Evolutionary conservation across 2,113 vertebrate species (phyloP), one percentile per base, ranked within the genome.

Genomic region (Bagarius yarrelli): DNA sequence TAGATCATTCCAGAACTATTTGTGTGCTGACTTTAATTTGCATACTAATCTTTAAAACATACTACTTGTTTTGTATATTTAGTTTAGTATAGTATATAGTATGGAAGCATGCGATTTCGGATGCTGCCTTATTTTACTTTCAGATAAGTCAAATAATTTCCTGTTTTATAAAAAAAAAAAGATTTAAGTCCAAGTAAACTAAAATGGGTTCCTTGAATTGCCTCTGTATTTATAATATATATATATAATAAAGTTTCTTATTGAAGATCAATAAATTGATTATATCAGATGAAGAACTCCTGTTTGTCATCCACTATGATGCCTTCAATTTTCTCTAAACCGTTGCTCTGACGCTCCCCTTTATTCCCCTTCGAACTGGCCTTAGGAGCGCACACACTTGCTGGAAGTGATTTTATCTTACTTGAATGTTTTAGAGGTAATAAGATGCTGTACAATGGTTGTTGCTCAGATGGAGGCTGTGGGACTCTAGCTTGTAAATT

Each of bases 231-330:
- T 30, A 2, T n/a, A 1, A 15, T 30, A 8, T n/a, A n/a, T n/a
- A n/a, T n/a, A 40, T 4, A 40, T 40, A 40, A 40, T 4, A 8
- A 3, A 3, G 36, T 40, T 40, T 40, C 1, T 52, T 19, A 27
- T 3, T 53, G 18, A 70, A 70, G 40, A 18, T 70, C 23, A 50
- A 47, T 18, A 5, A 25, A 25, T 73, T 56, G 19, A 34, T 56
- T 23, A 8, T 75, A 36, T 95, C 89, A 96, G 83, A 96, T 96
- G 83, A 94, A 96, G 88, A 96, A 96, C 67, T 96, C 95, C 80
- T 95, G 92, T 8, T 89, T 78, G 23, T 90, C 88, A n/a, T 92
- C 90, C 52, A 71, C 79, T 3, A 19, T 56, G 15, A 13, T 60
- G 23, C 60, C 67, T 67, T 79, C 53, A 30, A 9, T 59, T 59